Conservation (phyloP, 2,888 invertebrate species). For the Amaurobius ferox region DNA sequence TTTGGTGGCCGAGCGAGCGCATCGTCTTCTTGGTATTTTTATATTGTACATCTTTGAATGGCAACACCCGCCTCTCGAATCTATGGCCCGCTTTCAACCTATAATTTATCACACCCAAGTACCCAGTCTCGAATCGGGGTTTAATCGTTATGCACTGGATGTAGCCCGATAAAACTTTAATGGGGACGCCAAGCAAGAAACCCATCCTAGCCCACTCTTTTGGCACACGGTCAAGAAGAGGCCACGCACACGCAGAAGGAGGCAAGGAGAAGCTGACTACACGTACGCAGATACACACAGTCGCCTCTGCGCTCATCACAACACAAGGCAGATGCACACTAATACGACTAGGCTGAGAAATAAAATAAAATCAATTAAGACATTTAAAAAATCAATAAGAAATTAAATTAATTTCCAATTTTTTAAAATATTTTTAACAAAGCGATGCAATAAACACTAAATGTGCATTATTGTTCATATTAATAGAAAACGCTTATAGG, state of each 20-base stretch:
- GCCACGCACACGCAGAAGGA: background rate
- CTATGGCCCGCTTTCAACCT: conserved; percentile 36
- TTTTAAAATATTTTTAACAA: no score
- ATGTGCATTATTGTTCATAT: no score
- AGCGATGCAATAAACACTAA: no score
- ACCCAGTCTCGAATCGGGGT: conserved; percentile 48
- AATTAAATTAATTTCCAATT: no score
- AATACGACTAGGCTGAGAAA: no score
- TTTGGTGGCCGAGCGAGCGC: background rate
- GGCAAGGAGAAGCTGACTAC: background rate
- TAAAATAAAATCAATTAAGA: no score
- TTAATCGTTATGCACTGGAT: conserved; percentile 54
- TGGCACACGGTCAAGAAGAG: conserved; percentile 58
- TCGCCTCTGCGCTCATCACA: background rate
- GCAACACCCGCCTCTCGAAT: conserved; percentile 47
- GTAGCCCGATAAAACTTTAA: conserved; percentile 64
- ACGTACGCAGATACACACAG: conserved; percentile 6
- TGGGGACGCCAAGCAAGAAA: conserved; percentile 43
- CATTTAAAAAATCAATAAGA: no score
- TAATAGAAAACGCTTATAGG: no score
- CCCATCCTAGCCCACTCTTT: conserved; percentile 31
- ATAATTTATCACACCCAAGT: conserved; percentile 63
- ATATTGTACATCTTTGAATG: conserved; percentile 26
- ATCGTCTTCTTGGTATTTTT: conserved; percentile 2
- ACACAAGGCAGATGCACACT: background rate